A percentile compares a stretch with the other conserved stretches of the same genome.
These are phyloP conservation scores for Trichonephila clavata DNA, from an alignment of 1,140 invertebrate genomes.

Conservation along the genomic window DNA sequence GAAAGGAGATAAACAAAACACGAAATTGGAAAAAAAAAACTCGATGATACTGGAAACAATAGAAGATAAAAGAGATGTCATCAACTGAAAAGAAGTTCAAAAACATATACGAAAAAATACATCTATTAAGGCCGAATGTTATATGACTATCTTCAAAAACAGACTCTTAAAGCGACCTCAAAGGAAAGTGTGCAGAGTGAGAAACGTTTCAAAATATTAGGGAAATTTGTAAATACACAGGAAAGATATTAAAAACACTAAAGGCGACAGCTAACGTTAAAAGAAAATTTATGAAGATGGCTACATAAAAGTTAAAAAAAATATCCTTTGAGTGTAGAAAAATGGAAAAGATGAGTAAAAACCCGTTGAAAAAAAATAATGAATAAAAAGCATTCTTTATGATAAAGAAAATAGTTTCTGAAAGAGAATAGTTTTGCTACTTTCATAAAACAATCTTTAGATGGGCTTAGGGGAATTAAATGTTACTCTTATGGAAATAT, in stretches of 20 bases:
- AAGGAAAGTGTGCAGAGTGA: background rate
- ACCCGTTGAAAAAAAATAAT: background rate
- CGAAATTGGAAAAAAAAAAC: no score
- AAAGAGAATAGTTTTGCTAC: conserved; percentile 19
- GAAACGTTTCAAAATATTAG: conserved; percentile 4
- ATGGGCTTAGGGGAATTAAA: background rate
- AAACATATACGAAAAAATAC: background rate
- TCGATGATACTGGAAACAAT: background rate
- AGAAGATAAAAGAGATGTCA: background rate
- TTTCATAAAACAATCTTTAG: background rate
- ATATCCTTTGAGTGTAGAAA: background rate
- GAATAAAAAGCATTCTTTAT: conserved; percentile 5
- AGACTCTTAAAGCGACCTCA: background rate
- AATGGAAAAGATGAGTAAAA: background rate
- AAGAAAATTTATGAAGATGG: conserved; percentile 43
- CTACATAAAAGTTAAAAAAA: background rate
- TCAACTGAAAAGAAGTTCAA: background rate
- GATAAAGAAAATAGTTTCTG: background rate
- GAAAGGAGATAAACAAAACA: no score
- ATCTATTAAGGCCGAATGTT: background rate
- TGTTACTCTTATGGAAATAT: background rate
- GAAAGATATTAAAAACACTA: conserved; percentile 43
- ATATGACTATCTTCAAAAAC: background rate
- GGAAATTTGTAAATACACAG: conserved; percentile 20
- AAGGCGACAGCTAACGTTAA: conserved; percentile 29